A percentile compares a stretch with the other conserved stretches of the same genome.
These are phyloP conservation scores for Oncopeltus fasciatus DNA, from an alignment of 1,140 invertebrate genomes.

Conservation along the genomic window DNA sequence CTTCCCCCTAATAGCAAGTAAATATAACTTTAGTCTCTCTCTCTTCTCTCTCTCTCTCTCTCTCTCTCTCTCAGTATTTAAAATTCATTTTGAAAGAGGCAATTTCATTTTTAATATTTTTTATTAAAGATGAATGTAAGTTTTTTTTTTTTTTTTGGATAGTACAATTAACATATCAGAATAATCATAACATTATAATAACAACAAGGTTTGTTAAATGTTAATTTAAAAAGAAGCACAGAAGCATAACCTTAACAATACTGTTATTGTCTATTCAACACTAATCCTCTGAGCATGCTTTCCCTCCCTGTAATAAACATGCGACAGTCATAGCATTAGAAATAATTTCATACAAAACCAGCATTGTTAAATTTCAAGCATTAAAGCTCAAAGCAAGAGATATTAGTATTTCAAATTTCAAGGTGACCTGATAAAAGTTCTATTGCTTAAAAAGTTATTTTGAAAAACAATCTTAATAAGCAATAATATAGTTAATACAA, in stretches of 20 bases:
- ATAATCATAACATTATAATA: no score
- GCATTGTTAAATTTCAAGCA: neutral
- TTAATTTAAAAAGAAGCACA: no score
- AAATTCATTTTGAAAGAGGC: no score
- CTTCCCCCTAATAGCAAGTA: no score
- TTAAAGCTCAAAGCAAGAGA: neutral
- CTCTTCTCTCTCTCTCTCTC: no score
- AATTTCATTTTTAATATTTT: no score
- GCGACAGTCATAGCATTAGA: neutral
- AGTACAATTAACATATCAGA: no score
- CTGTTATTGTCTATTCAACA: neutral
- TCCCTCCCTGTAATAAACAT: neutral
- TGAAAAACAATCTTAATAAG: neutral
- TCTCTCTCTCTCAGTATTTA: no score
- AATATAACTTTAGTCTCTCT: no score
- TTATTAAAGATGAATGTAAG: no score
- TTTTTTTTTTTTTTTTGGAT: no score
- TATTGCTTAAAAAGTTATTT: neutral
- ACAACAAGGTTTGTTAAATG: no score
- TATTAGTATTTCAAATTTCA: neutral
- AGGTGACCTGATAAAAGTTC: neutral
- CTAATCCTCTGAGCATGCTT: slow-evolving; percentile 6
- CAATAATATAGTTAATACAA: neutral
- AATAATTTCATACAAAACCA: neutral
- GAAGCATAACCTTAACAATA: neutral